A percentile compares a stretch with the other conserved stretches of the same genome.
phyloP scores from a whole-genome alignment of 2,888 invertebrate species.

The Eledona agricola region DNA sequence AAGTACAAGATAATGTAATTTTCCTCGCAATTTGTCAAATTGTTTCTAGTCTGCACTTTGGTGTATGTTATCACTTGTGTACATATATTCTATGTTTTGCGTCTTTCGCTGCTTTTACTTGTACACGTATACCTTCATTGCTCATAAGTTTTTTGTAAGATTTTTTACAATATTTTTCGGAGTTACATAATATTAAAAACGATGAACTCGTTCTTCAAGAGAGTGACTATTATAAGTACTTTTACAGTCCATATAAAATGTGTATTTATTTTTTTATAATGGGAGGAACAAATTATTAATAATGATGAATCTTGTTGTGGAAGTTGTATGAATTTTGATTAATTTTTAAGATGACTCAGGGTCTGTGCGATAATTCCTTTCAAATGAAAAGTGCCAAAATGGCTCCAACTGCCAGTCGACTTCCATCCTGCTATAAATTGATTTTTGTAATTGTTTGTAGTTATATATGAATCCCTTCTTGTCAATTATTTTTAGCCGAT shows the following conservation, averaged over 20 bases:
- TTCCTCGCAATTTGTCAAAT: no score
- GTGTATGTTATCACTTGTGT: slow-evolving; percentile 8
- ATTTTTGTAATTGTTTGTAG: slow-evolving; percentile 17
- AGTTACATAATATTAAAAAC: no score
- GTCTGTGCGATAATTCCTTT: slow-evolving; percentile 27
- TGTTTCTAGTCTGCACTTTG: slow-evolving; percentile 5
- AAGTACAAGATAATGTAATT: slow-evolving; percentile 64
- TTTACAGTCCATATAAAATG: no score
- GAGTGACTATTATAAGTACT: no score
- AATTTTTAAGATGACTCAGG: slow-evolving; percentile 26
- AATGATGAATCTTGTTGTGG: slow-evolving; percentile 17
- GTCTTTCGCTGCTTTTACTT: no score
- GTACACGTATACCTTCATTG: no score
- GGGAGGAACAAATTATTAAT: slow-evolving; percentile 13
- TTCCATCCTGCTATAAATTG: slow-evolving; percentile 33
- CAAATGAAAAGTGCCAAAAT: slow-evolving; percentile 36
- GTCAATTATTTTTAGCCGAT: slow-evolving; percentile 25
- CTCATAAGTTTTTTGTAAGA: no score
- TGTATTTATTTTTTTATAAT: slow-evolving; percentile 6
- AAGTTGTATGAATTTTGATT: slow-evolving; percentile 18
- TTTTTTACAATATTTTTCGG: no score
- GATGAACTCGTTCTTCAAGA: no score
- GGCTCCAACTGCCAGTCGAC: slow-evolving; percentile 39
- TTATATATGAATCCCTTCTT: slow-evolving; percentile 20
- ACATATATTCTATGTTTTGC: slow-evolving; percentile 19